Evolutionary conservation across 2,888 invertebrate species (phyloP).

Genomic region (Spatulosminthurus flaviceps): DNA sequence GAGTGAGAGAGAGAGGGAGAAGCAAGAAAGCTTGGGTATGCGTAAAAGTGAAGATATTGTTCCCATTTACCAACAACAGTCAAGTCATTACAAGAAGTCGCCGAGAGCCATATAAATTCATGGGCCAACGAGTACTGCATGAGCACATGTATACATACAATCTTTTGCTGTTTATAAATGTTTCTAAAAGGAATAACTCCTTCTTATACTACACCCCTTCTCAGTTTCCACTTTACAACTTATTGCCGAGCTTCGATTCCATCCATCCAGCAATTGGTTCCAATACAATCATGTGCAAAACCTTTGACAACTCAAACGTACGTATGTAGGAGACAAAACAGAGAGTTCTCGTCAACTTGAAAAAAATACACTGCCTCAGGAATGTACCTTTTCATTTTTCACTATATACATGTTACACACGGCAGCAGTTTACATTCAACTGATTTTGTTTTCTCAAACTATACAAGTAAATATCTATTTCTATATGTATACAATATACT

Average conservation of each 20-base stretch:
- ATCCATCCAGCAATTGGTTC: background rate
- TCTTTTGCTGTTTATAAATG: too few relatives aligned
- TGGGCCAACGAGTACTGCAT: conserved; percentile 20
- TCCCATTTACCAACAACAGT: conserved; percentile 16
- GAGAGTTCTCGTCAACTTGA: background rate
- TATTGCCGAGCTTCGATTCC: background rate
- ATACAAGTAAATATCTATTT: too few relatives aligned
- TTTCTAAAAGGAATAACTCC: background rate
- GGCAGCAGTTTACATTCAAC: too few relatives aligned
- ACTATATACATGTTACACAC: too few relatives aligned
- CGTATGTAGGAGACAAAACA: background rate
- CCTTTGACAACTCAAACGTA: background rate
- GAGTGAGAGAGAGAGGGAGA: background rate
- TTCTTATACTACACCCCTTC: background rate
- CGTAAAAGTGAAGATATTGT: conserved; percentile 12
- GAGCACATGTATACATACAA: too few relatives aligned
- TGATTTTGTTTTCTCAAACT: too few relatives aligned
- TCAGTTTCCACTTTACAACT: conserved; percentile 14
- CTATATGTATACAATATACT: too few relatives aligned
- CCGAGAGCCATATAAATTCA: conserved; percentile 33
- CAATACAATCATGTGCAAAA: conserved; percentile 1
- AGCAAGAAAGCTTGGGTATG: background rate
- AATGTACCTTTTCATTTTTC: too few relatives aligned
- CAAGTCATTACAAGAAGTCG: conserved; percentile 19
- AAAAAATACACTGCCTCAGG: too few relatives aligned